Evolutionary conservation across 2,888 invertebrate species (phyloP).

Genomic region (Panzeria rudis): DNA sequence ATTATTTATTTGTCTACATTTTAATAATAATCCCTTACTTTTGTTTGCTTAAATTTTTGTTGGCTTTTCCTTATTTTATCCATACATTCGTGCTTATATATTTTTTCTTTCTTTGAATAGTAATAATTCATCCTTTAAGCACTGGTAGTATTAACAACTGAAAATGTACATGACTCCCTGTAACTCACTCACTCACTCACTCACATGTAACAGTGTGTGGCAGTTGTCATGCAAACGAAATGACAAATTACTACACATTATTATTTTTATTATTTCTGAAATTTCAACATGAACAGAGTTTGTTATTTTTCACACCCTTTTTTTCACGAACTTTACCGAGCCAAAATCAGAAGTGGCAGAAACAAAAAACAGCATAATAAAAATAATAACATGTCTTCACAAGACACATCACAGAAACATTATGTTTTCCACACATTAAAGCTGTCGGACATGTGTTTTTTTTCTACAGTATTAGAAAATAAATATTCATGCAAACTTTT

Average conservation of each 20-base stretch:
- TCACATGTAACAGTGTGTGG: background rate
- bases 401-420: constrained; percentile 33
- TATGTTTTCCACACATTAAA: constrained; percentile 52
- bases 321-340: background rate
- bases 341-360: background rate
- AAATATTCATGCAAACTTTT: background rate
- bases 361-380: constrained; percentile 34
- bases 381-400: constrained; percentile 56
- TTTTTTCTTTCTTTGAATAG: background rate
- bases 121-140: constrained; percentile 49
- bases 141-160: constrained; percentile 25
- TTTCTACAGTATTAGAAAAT: background rate
- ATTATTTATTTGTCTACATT: constrained; percentile 19
- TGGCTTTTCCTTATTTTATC: constrained; percentile 2
- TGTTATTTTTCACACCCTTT: background rate
- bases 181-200: constrained; percentile 11
- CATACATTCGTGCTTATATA: background rate
- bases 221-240: constrained; percentile 44
- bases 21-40: background rate
- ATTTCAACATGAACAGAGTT: constrained; percentile 47
- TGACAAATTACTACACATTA: constrained; percentile 70
- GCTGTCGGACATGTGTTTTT: constrained; percentile 63
- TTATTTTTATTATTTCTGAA: constrained; percentile 45
- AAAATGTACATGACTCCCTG: constrained; percentile 14
- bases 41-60: background rate